A percentile compares a stretch with the other conserved stretches of the same genome.
These are phyloP conservation scores for Drosophila serrata DNA, from an alignment of 1,140 invertebrate species.

Conservation along the genomic window DNA sequence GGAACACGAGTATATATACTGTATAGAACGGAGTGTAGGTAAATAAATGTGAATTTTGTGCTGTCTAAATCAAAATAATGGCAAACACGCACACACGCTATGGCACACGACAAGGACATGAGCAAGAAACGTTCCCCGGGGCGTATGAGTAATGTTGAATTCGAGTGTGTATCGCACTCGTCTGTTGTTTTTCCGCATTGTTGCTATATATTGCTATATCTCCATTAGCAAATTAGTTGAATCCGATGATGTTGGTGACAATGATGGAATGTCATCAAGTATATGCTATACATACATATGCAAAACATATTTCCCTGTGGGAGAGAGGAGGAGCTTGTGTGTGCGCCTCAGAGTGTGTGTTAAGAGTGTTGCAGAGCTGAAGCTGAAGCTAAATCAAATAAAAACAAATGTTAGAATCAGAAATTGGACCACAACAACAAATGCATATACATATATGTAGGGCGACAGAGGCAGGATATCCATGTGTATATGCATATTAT, in stretches of 20 bases:
- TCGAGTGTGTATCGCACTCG: slow-evolving; percentile 2
- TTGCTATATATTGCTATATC: slow-evolving; percentile 12
- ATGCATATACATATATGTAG: background rate
- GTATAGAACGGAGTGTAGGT: slow-evolving; percentile 7
- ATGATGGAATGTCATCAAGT: slow-evolving; percentile 40
- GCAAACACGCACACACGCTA: slow-evolving; percentile 5
- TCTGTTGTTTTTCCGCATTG: slow-evolving; percentile 27
- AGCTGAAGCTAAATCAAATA: slow-evolving; percentile 61
- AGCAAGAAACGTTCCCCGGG: slow-evolving; percentile 8
- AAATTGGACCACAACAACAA: slow-evolving; percentile 71
- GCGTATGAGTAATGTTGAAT: slow-evolving; percentile 39
- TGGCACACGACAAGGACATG: background rate
- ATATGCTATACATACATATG: background rate
- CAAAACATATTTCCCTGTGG: background rate
- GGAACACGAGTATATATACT: background rate
- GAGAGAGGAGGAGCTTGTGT: background rate
- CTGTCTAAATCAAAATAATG: slow-evolving; percentile 48
- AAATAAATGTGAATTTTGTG: slow-evolving; percentile 37
- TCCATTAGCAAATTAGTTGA: slow-evolving; percentile 46
- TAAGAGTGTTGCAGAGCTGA: slow-evolving; percentile 16
- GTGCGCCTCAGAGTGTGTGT: slow-evolving; percentile 11
- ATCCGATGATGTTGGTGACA: slow-evolving; percentile 23
- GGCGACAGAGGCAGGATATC: slow-evolving; percentile 16
- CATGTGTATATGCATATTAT: slow-evolving; percentile 25
- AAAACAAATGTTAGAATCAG: slow-evolving; percentile 57